Percentiles rank a stretch among this genome's conserved stretches.
These are phyloP conservation scores for Serilophus lunatus DNA, from an alignment of 2,113 vertebrate species.

Conservation along the genomic window DNA sequence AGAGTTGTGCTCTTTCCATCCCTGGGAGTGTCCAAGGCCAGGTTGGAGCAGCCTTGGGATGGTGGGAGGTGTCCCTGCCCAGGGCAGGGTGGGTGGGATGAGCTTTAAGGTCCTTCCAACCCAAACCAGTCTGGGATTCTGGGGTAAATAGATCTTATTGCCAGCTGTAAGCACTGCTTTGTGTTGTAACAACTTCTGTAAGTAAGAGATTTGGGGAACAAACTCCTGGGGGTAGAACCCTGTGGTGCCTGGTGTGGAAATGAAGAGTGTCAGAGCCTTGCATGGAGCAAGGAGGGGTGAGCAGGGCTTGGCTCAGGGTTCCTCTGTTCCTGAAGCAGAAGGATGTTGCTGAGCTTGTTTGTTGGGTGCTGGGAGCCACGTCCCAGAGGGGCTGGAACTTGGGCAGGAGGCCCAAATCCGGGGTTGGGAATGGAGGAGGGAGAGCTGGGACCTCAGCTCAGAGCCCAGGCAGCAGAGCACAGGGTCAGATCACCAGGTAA, in stretches of 20 bases:
- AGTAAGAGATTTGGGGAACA: not conserved
- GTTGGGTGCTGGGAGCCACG: not conserved
- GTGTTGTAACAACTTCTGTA: not conserved
- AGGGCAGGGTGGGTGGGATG: not conserved
- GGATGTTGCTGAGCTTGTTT: not conserved
- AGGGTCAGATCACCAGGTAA: too few species aligned
- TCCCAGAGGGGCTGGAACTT: not conserved
- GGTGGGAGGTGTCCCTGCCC: not conserved
- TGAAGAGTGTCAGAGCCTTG: not conserved
- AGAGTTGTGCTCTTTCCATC: not conserved
- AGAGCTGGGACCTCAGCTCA: too few species aligned
- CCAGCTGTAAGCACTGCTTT: not conserved
- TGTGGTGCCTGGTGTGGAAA: not conserved
- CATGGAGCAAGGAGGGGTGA: not conserved
- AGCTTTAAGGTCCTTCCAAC: not conserved
- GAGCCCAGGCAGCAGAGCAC: too few species aligned
- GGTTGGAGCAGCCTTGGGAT: not conserved
- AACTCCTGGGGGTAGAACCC: not conserved
- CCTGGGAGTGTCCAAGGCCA: not conserved
- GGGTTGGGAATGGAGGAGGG: too few species aligned
- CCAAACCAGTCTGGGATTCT: not conserved
- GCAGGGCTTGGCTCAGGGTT: not conserved
- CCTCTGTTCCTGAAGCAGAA: not conserved
- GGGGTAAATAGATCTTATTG: not conserved
- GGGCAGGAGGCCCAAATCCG: too few species aligned